Base-by-base conservation (phyloP, 92 coral and sea anemone genomes). In the Plumapathes pennacea region DNA sequence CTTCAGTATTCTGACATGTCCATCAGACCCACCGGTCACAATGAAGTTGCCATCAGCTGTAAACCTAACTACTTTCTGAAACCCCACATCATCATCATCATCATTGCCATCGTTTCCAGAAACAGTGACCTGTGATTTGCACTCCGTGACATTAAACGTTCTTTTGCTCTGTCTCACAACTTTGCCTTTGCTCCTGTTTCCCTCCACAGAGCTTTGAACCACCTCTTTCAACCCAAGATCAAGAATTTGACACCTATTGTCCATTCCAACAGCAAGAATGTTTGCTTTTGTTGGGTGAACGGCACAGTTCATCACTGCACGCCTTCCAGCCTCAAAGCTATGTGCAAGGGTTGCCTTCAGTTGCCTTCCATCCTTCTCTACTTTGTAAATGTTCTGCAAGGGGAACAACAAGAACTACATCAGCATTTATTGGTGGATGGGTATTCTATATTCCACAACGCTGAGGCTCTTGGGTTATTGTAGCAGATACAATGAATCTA, bases 11-110 rank as follows among this genome's bases (percentile, higher is more conserved):
- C 74, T 76, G 2, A 88, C 91, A 69, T 77, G 83, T 13, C 98
- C 98, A 80, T 92, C 96, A 6, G 98, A 92, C 3, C 98, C 98
- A 28, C 98, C 98, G 27, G 98, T 92, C 10, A 92, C 77, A 62
- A 92, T 64, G 57, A 75, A 69, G 32, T 89, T 70, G 13, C 98
- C 98, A 73, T 84, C 80, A 7, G 89, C 63, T 0, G 98, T 84
- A 50, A 92, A 92, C 24, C 80, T 76, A 2, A 92, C 98, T 54
- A 92, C 98, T 38, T 92, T 92, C 53, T 92, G 98, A 64, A 84
- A 92, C 3, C 96, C 98, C 32, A 83, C 25, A 38, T 92, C 96
- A 54, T 85, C 95, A 42, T 80, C 92, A 42, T 85, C 85, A 1
- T 66, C 72, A 7, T 70, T 72, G 18, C 46, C 46, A 26, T 66